Percentiles rank a stretch among this genome's conserved stretches.
Evolutionary conservation across 92 coral and sea anemone species (phyloP).

Genomic region (Plumapathes pennacea): DNA sequence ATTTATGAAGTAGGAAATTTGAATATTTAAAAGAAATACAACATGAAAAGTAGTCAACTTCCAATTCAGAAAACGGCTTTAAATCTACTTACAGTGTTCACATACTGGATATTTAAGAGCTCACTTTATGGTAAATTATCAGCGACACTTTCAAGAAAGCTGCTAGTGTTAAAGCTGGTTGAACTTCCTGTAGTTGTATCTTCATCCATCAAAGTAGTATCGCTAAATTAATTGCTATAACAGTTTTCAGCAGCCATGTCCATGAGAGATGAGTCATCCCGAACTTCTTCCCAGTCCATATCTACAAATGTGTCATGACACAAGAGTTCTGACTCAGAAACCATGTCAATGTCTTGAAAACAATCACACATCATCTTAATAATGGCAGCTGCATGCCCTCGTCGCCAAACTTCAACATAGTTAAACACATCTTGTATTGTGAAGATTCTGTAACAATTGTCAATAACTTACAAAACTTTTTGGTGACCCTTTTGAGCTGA

Average conservation of each 20-base stretch:
- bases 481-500: no score
- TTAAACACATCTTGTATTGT: constrained; percentile 25
- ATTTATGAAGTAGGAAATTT: not conserved
- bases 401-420: constrained; percentile 52
- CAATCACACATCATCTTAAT: constrained; percentile 16
- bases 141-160: constrained; percentile 1
- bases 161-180: constrained; percentile 14
- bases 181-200: constrained; percentile 3
- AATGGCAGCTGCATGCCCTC: constrained; percentile 38
- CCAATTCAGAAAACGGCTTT: no score
- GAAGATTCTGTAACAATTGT: constrained; percentile 33
- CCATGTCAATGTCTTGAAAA: constrained; percentile 36
- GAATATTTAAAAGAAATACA: not conserved
- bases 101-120: no score
- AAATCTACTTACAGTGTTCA: no score
- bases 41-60: no score
- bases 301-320: constrained; percentile 24
- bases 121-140: constrained; percentile 5
- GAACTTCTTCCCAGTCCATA: constrained; percentile 39
- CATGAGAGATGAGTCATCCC: constrained; percentile 27
- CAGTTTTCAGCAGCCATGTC: constrained; percentile 8
- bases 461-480: no score
- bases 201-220: no score
- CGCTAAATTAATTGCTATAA: not conserved
- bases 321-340: constrained; percentile 11